These are phyloP conservation scores for Thamnophis elegans DNA, from an alignment of 2,797 vertebrate genomes.

Conservation along the genomic window DNA sequence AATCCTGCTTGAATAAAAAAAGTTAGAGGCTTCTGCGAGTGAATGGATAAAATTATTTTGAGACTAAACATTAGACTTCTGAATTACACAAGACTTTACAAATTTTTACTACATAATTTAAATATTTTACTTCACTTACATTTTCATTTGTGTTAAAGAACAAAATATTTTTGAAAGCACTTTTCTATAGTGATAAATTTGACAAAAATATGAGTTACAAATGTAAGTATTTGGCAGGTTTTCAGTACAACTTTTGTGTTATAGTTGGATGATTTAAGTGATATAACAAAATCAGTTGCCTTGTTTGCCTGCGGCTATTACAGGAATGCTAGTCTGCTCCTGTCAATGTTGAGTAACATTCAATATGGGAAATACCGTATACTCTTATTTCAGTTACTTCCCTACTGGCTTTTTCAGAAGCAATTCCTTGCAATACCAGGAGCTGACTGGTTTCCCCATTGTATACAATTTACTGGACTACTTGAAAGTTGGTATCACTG, in stretches of 20 bases:
- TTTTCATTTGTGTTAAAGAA: neutral
- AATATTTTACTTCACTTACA: neutral
- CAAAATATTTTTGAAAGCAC: neutral
- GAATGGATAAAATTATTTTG: neutral
- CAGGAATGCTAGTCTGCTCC: neutral
- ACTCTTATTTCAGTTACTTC: neutral
- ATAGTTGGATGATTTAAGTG: neutral
- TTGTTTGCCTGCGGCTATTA: neutral
- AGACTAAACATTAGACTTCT: neutral
- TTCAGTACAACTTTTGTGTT: neutral
- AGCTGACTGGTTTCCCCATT: neutral
- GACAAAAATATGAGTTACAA: neutral
- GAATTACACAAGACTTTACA: neutral
- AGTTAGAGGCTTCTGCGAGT: neutral
- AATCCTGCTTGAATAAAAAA: neutral
- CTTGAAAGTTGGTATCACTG: neutral
- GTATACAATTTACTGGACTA: neutral
- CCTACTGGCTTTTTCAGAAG: neutral
- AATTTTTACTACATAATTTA: neutral
- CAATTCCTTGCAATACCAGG: neutral
- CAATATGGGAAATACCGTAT: neutral
- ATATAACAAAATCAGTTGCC: neutral
- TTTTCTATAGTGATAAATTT: neutral
- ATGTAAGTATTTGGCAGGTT: neutral
- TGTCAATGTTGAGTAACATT: neutral